These are phyloP conservation scores for Phoebastria nigripes DNA, from an alignment of 2,797 vertebrate genomes.

Conservation along the genomic window DNA sequence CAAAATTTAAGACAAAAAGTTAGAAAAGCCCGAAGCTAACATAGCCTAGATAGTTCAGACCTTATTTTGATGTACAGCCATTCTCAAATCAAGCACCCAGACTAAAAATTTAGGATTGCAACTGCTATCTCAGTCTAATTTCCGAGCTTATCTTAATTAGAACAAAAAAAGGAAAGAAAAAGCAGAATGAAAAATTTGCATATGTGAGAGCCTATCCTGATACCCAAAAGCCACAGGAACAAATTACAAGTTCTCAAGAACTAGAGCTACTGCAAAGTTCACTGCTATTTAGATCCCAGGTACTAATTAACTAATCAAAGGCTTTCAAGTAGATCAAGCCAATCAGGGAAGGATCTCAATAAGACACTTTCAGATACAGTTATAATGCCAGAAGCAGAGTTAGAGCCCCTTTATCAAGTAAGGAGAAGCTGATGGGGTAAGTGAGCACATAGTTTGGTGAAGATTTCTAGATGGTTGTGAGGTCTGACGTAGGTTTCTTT, in stretches of 20 bases:
- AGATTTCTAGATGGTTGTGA: not conserved
- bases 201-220: not conserved
- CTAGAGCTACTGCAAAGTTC: not conserved
- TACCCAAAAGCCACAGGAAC: not conserved
- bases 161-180: not conserved
- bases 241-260: not conserved
- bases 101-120: not conserved
- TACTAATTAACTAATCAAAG: constrained; percentile 1
- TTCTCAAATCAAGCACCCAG: not conserved
- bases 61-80: not conserved
- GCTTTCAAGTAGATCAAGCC: not conserved
- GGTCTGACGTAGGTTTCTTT: not conserved
- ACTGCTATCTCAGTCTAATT: not conserved
- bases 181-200: not conserved
- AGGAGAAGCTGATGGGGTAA: not conserved
- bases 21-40: not conserved
- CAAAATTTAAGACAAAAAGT: not conserved
- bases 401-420: not conserved
- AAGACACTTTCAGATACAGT: not conserved
- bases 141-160: not conserved
- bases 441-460: not conserved
- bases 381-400: not conserved
- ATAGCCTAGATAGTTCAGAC: not conserved
- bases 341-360: not conserved
- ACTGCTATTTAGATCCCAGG: not conserved